These are phyloP conservation scores for Myripristis murdjan DNA, from an alignment of 2,797 vertebrate species.

Conservation along the genomic window DNA sequence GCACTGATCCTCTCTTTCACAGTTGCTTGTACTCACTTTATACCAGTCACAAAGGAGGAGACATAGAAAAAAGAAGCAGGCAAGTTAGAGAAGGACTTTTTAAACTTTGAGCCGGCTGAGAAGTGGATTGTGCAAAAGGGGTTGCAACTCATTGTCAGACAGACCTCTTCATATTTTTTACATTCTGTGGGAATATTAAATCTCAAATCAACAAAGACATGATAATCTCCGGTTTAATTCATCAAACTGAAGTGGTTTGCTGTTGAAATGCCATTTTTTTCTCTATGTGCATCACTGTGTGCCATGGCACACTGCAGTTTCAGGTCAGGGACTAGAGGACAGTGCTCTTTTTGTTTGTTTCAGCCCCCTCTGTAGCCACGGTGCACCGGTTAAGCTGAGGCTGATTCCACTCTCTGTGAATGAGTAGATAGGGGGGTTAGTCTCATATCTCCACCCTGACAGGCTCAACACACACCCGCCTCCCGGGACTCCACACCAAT, in stretches of 20 bases:
- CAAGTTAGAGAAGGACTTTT: no score
- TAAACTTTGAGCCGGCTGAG: no score
- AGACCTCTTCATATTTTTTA: no score
- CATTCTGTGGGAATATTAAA: not conserved
- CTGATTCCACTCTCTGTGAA: conserved; percentile 71
- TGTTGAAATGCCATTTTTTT: conserved; percentile 14
- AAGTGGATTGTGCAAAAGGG: no score
- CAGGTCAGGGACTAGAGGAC: conserved; percentile 31
- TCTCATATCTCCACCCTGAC: conserved; percentile 79
- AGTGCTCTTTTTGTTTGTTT: conserved; percentile 42
- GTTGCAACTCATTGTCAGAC: no score
- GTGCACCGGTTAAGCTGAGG: conserved; percentile 52
- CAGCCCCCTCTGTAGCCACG: conserved; percentile 55
- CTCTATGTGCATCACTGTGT: not conserved
- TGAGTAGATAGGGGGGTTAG: conserved; percentile 72
- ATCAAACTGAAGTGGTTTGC: not conserved
- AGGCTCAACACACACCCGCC: conserved; percentile 70
- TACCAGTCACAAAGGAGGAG: no score
- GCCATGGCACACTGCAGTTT: conserved; percentile 32
- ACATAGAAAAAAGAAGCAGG: no score
- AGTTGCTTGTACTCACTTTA: no score
- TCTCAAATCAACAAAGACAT: conserved; percentile 2
- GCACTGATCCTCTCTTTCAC: no score
- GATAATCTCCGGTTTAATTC: not conserved
- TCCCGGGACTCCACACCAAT: conserved; percentile 73